Base-by-base conservation (phyloP, 2,888 invertebrate species). In the Oeneis ivallda region DNA sequence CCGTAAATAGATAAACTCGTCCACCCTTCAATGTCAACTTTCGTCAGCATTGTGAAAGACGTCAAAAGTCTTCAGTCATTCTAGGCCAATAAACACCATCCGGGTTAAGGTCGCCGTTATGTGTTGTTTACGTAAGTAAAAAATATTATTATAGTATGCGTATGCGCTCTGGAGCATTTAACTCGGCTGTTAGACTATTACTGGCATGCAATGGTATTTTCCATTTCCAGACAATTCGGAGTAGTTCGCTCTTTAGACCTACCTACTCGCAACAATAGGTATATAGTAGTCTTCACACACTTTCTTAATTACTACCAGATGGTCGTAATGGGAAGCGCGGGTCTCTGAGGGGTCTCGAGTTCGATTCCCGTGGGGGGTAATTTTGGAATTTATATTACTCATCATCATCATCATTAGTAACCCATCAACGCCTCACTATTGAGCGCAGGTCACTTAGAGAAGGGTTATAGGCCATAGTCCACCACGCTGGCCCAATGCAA, bases 51-150 rank as follows among this genome's bases (percentile, higher is more conserved):
- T 71, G 56, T 37, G 71, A 67, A 67, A 71, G 41, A 65, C 61
- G 62, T 70, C 60, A 66, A 70, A 67, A 65, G 47, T 47, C 50
- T 56, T 45, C 45, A 47, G 54, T 62, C 5, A 26, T 26, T 61
- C 37, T 59, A 62, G 50, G 54, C 60, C 60, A 63, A 64, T 67
- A 70, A 70, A 68, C 64, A 52, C 58, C 62, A 71, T 70, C 65
- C 62, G 47, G 72, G 73, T 70, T 68, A 70, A 66, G 71, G 73
- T 70, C 67, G 49, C 11, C 19, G 37, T 60, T 6, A 49, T 61
- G 64, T 67, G 65, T 50, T 59, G 57, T 59, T 66, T 66, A 69
- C 65, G 65, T 69, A 61, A 66, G 50, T 50, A 41, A 53, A 39
- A 47, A 41, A 34, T 57, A 58, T 60, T 65, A 54, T 54, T 54